These are phyloP conservation scores for Cairina moschata DNA, from an alignment of 2,113 vertebrate species.

Conservation along the genomic window DNA sequence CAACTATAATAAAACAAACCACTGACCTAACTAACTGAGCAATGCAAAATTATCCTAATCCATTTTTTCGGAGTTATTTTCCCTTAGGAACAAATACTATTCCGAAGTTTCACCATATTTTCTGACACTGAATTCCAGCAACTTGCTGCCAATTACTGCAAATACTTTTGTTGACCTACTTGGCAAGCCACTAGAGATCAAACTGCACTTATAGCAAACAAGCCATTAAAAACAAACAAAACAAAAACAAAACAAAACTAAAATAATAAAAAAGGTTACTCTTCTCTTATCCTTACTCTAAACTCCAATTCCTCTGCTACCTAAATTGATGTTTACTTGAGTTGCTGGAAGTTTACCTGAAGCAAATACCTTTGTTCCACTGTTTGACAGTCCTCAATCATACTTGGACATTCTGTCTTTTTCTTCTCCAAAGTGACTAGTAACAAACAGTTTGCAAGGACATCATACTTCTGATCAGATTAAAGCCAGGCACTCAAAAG, in stretches of 20 bases:
- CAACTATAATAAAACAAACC: not conserved
- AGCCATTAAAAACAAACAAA: not conserved
- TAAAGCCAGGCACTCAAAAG: not conserved
- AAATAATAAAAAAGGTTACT: conserved; percentile 15
- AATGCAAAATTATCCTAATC: conserved; percentile 24
- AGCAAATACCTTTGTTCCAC: conserved; percentile 55
- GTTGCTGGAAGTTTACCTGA: conserved; percentile 40
- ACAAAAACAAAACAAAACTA: too few species aligned
- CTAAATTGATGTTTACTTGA: conserved; percentile 57
- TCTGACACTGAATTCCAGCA: conserved; percentile 41
- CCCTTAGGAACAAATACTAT: not conserved
- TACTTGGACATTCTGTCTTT: conserved; percentile 5
- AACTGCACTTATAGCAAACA: conserved; percentile 43
- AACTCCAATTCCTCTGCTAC: conserved; percentile 46
- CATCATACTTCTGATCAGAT: conserved; percentile 2
- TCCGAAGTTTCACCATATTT: conserved; percentile 23
- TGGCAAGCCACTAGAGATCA: conserved; percentile 52
- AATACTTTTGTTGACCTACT: conserved; percentile 51
- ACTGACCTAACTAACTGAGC: not conserved
- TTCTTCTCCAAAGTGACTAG: not conserved
- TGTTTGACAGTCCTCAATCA: conserved; percentile 28
- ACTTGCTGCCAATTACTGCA: conserved; percentile 49
- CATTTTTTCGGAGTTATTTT: conserved; percentile 27
- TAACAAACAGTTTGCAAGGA: conserved; percentile 29
- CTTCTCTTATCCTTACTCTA: conserved; percentile 45